Base-by-base conservation (phyloP, 2,113 vertebrate species). In the Phaethornis superciliosus region DNA sequence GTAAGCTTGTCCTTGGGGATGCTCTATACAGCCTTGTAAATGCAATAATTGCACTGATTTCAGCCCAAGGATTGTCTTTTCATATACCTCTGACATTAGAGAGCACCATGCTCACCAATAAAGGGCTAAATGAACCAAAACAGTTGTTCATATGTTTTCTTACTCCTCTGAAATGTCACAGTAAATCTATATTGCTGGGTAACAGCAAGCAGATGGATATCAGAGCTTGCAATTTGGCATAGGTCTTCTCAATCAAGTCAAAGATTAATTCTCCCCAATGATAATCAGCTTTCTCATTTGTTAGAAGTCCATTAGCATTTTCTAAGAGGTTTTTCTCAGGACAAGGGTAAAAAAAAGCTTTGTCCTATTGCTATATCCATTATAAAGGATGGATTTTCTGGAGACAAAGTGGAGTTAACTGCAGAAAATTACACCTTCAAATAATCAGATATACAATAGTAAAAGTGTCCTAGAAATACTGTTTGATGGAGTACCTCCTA, bases 191-290 rank as follows among this genome's bases (percentile, higher is more conserved):
- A 89, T 90, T 75, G 82, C 76, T 8, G 52, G 82, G 9, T 91
- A 95, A 93, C 91, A 88, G 91, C 77, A 86, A 94, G 93, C 93
- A 96, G 95, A 93, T 94, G 93, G 95, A 49, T 94, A 78, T 19
- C 4, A 15, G 56, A 81, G 90, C 90, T 69, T 26, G 17, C 60
- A 60, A 95, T 96, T 91, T 93, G 91, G 88, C 91, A 91, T 10
- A 90, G 85, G 91, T 88, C 56, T 75, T 90, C 82, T 88, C 91
- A 74, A 80, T 95, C 91, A 81, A 94, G 91, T 83, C 89, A 90
- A 54, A 90, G 85, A 95, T 91, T 94, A 88, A 95, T 95, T 93
- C 64, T 64, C 76, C 85, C 60, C 79, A 16, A 2, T 76, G 78
- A 93, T 60, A 94, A 91, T 44, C 81, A 90, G 76, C 76, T 88